These are phyloP conservation scores for Saiga tatarica DNA, from an alignment of 2,113 vertebrate species.

Conservation along the genomic window DNA sequence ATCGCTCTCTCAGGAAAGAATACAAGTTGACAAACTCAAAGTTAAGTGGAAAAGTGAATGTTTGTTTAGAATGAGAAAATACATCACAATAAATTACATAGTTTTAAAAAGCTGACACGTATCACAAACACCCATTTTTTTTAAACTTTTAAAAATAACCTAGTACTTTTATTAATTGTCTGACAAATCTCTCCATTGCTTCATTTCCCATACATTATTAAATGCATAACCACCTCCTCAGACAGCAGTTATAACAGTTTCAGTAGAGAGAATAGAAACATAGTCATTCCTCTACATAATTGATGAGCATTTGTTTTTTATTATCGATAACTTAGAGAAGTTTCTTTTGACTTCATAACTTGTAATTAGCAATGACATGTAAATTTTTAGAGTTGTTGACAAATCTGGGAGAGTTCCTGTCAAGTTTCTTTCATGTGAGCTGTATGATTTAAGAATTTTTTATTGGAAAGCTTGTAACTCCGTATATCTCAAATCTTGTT, in stretches of 20 bases:
- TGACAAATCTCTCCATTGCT: not conserved
- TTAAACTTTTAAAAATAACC: not conserved
- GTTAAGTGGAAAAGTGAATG: not conserved
- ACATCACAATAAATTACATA: not conserved
- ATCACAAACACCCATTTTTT: not conserved
- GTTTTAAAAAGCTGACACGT: not conserved
- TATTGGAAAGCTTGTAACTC: not conserved
- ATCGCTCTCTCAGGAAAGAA: not conserved
- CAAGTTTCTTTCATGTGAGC: not conserved
- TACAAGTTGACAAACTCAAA: not conserved
- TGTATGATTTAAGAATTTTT: not conserved
- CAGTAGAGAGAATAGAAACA: not conserved
- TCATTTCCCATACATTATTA: constrained; percentile 24
- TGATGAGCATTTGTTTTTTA: not conserved
- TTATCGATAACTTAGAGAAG: constrained; percentile 23
- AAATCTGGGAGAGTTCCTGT: not conserved
- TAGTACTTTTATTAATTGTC: constrained; percentile 21
- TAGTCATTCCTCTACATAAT: not conserved
- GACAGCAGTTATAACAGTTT: not conserved
- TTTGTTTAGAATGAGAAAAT: constrained; percentile 37
- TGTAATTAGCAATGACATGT: not conserved
- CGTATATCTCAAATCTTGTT: not conserved
- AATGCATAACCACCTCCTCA: not conserved
- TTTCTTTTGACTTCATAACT: constrained; percentile 20
- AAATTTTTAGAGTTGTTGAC: not conserved